Conservation (phyloP, 2,113 vertebrate species). For the Grammomys surdaster region DNA sequence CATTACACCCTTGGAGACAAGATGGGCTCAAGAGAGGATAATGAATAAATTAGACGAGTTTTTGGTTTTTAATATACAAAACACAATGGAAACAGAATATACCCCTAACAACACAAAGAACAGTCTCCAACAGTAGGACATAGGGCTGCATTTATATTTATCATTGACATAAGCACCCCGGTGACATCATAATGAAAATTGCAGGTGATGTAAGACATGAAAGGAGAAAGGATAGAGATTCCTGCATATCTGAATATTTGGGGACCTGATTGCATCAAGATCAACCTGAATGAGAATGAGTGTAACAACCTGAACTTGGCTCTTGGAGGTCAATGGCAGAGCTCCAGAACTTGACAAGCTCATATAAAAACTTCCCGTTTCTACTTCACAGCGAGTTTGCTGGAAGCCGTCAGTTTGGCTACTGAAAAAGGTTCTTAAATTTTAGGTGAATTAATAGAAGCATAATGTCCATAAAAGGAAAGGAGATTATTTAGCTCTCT, state of each 20-base stretch:
- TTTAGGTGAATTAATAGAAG: constrained; percentile 54
- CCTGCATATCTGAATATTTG: constrained; percentile 55
- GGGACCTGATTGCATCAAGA: constrained; percentile 29
- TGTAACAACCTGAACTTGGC: not conserved
- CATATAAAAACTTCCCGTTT: constrained; percentile 37
- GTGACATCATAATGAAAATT: constrained; percentile 36
- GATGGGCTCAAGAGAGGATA: not conserved
- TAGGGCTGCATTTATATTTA: constrained; percentile 12
- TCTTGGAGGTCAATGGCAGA: constrained; percentile 28
- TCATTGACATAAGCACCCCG: not conserved
- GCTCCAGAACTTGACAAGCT: constrained; percentile 36
- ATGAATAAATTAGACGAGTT: not conserved
- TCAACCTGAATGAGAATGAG: constrained; percentile 56
- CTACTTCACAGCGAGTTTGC: constrained; percentile 40
- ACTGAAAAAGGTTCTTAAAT: constrained; percentile 43
- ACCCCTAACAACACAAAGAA: not conserved
- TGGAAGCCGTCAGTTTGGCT: constrained; percentile 23
- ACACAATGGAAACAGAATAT: constrained; percentile 6
- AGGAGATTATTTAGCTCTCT: constrained; percentile 8
- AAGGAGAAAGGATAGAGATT: constrained; percentile 22
- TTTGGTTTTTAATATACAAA: constrained; percentile 22
- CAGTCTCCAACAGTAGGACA: not conserved
- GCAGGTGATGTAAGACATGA: constrained; percentile 39
- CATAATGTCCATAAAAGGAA: constrained; percentile 32
- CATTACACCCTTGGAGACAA: not conserved